Evolutionary conservation across 1,140 invertebrate species (phyloP), one percentile per base, ranked within the genome.

Genomic region (Lucilia cuprina): DNA sequence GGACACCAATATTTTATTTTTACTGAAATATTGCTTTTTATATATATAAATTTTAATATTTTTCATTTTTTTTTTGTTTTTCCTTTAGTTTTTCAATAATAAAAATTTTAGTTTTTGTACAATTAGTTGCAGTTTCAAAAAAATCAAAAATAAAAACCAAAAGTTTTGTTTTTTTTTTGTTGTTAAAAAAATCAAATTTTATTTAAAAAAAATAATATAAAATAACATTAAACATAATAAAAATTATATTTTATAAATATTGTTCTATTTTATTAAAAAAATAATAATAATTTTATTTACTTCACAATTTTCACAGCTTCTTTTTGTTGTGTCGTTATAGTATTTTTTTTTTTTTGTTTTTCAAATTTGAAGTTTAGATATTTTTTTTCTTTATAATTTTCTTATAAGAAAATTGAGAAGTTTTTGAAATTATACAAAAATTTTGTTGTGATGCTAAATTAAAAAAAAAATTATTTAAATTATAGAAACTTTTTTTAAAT

Each of bases 181-280:
- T 84, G 25, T 30, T 30, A 30, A 87, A 85, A 82, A 84, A 84
- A 84, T 82, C 85, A 86, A 85, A 86, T 84, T 84, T 80, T 77
- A 75, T 74, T 70, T 35, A 85, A 84, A 84, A 84, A 84, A 84
- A 87, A 86, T 86, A 85, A 84, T 84, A 85, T 77, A 77, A 84
- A 84, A 87, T 85, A 86, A 86, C 84, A 87, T 84, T 86, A 82
- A 86, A 87, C 21, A 82, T 55, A 82, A 82, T 82, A 87, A 85
- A 85, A 86, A 70, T 65, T 35, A 65, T 83, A 70, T 83, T 82
- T 30, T 83, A 74, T 74, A 83, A 83, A 83, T 74, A 83, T 83
- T 83, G 50, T 50, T 82, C 65, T 83, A 83, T 83, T 50, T 83
- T 13, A 74, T 65, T 75, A 9, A 74, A 75, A 74, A 70, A 75